These are phyloP conservation scores for Myotis vivesi DNA, from an alignment of 2,797 vertebrate genomes.

Conservation along the genomic window DNA sequence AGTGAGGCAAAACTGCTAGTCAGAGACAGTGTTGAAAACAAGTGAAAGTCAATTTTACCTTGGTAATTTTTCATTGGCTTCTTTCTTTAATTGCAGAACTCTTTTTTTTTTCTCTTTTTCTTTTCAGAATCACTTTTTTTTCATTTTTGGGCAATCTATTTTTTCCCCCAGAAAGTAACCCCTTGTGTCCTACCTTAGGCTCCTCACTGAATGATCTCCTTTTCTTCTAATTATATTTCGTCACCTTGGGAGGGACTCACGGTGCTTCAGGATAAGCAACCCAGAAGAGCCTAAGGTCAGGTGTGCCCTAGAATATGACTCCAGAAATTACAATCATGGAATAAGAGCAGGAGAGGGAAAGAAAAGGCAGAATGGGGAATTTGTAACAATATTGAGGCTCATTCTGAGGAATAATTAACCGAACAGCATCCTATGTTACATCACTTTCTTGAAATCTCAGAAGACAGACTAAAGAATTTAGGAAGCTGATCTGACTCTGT, in stretches of 20 bases:
- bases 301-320: constrained; percentile 76
- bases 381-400: constrained; percentile 51
- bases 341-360: constrained; percentile 41
- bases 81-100: constrained; percentile 53
- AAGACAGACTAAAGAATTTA: constrained; percentile 51
- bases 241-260: constrained; percentile 73
- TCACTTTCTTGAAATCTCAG: constrained; percentile 61
- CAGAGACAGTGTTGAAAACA: constrained; percentile 22
- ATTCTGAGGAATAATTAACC: constrained; percentile 74
- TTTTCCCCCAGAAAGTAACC: constrained; percentile 72
- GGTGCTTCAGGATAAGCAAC: constrained; percentile 72
- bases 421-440: constrained; percentile 55
- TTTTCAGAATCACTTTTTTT: constrained; percentile 63
- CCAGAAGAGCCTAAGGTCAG: constrained; percentile 78
- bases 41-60: constrained; percentile 52
- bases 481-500: constrained; percentile 31
- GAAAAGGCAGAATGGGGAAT: constrained; percentile 59
- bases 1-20: background rate
- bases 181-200: constrained; percentile 65
- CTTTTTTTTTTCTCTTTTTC: constrained; percentile 29
- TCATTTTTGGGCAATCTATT: constrained; percentile 58
- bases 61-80: constrained; percentile 62
- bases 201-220: constrained; percentile 71
- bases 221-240: constrained; percentile 79
- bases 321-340: constrained; percentile 70